Evolutionary conservation across 2,888 invertebrate species (phyloP), one percentile per base, ranked within the genome.

Genomic region (Megamerina dolium): DNA sequence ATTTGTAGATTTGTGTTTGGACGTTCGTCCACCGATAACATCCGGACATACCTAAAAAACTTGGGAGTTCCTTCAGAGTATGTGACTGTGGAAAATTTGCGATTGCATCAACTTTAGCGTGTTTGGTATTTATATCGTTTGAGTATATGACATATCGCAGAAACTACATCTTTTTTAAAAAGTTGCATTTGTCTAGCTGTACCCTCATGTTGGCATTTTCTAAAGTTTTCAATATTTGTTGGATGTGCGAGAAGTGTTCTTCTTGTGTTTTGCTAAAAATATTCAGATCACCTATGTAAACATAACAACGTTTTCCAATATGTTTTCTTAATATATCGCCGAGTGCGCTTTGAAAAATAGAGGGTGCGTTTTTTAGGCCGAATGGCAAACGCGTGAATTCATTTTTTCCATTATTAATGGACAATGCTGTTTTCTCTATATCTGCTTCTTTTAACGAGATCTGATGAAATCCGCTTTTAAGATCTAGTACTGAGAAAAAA

Each of bases 11-110:
- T n/a, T n/a, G n/a, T n/a, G n/a, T n/a, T n/a, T n/a, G n/a, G n/a
- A n/a, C n/a, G n/a, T n/a, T n/a, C n/a, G n/a, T n/a, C 3, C 37
- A 23, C 4, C 37, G 31, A 18, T 37, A 42, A 31, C 37, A 36
- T 0, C 45, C 47, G 26, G 52, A 47, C 12, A 49, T 16, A 8
- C 50, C 53, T 10, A 50, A 30, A 27, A 50, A 45, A 5, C 45
- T 45, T 40, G 49, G 18, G 2, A 49, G 34, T n/a, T n/a, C n/a
- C n/a, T n/a, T n/a, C n/a, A n/a, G n/a, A n/a, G n/a, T n/a, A n/a
- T n/a, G n/a, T n/a, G 49, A 48, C 3, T 16, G 18, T 2, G 45
- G 45, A 12, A 49, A 45, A 12, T 49, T 38, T 34, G 23, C 26
- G 14, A 50, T 50, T 9, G 48, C 43, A 27, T 39, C 17, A 2